Evolutionary conservation across 2,888 invertebrate genomes (phyloP), one percentile per base, ranked within the genome.

Genomic region (Julus scandinavius): DNA sequence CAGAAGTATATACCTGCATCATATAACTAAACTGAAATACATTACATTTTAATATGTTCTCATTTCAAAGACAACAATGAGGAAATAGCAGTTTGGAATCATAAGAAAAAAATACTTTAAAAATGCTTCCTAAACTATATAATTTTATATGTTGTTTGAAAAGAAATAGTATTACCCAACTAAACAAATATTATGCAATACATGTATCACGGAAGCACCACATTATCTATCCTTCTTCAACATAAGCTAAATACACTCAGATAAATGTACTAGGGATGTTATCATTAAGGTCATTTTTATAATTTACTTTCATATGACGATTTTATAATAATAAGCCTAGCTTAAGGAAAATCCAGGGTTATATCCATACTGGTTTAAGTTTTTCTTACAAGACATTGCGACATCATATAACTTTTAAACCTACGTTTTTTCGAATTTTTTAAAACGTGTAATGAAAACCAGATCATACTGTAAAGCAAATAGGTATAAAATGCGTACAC

Each of bases 401-500:
- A 45, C 45, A 15, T 2, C 50, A 50, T 50, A 50, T 15, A 54
- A 54, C 6, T 54, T 15, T 58, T 58, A 17, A 15, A 3, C 17
- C 5, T 58, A 45, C 5, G 58, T 1, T 17, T 58, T 58, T 17
- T 58, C n/a, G 80, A 80, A 7, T 80, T 80, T 80, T 80, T 80
- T 29, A 80, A 80, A 80, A 80, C 9, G 29, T 80, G 0, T 0
- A 80, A 80, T 45, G 45, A 29, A 29, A 29, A 29, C 29, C 1
- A 29, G 0, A 1, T 45, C 45, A 38, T 85, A n/a, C 17, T 85
- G 17, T 20, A 20, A 38, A 38, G 38, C 20, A 38, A 85, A 29
- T n/a, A 85, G 7, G 45, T 45, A 45, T 45, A 1, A 49, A 40
- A 45, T 54, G 80, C 87, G 7, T 41, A 87, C 87, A 87, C 41